Percentiles rank a stretch among this genome's conserved stretches.
Conservation (phyloP, 2,888 invertebrate species). For the Napeogenes sylphis region DNA sequence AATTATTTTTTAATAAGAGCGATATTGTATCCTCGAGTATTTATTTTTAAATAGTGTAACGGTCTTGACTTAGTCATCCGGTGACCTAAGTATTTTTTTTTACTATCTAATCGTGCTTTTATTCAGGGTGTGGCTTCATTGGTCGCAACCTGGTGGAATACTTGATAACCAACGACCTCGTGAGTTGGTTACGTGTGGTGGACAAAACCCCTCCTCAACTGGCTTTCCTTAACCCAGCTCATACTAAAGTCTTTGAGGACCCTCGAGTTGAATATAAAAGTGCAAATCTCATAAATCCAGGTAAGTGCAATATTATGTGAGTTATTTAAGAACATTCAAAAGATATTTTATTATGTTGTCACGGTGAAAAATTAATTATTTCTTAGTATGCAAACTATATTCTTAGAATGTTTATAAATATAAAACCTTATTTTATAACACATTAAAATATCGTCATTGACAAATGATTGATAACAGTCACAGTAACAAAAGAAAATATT, state of each 20-base stretch:
- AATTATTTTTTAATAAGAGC: slow-evolving; percentile 2
- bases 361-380: too few species aligned
- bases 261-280: slow-evolving; percentile 91
- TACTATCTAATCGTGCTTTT: slow-evolving; percentile 41
- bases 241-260: slow-evolving; percentile 84
- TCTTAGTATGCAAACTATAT: too few species aligned
- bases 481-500: too few species aligned
- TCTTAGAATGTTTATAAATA: too few species aligned
- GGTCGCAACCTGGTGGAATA: slow-evolving; percentile 92
- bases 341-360: too few species aligned
- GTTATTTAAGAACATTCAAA: not conserved
- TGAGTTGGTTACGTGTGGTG: slow-evolving; percentile 86
- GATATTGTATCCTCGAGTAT: slow-evolving; percentile 7
- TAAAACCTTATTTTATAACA: too few species aligned
- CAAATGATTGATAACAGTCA: too few species aligned
- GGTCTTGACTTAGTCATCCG: slow-evolving; percentile 70
- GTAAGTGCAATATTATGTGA: slow-evolving; percentile 69
- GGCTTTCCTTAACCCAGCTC: slow-evolving; percentile 89
- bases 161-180: slow-evolving; percentile 86
- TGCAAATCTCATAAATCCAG: slow-evolving; percentile 92
- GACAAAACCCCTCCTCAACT: slow-evolving; percentile 96
- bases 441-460: too few species aligned
- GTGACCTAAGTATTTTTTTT: slow-evolving; percentile 41
- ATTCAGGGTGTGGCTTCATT: slow-evolving; percentile 93
- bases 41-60: slow-evolving; percentile 53